Percentiles rank a stretch among this genome's conserved stretches.
Conservation (phyloP, 2,113 vertebrate species). For the Scortum barcoo region DNA sequence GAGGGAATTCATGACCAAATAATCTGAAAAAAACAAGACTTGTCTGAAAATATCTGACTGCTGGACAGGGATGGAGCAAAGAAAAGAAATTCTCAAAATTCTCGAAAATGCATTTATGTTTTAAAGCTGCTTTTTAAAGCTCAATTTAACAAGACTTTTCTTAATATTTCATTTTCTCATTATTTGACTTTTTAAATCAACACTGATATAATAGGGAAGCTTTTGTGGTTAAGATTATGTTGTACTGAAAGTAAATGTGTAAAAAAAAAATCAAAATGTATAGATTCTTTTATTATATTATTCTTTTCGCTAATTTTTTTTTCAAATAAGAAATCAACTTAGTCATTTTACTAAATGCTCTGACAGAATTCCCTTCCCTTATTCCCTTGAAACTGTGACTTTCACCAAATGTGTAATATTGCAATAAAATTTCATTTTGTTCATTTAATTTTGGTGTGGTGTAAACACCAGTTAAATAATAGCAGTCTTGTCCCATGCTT, state of each 20-base stretch:
- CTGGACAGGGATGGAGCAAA: neutral
- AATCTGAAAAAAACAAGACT: neutral
- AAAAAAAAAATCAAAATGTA: neutral
- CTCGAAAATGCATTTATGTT: neutral
- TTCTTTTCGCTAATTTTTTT: neutral
- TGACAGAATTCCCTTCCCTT: neutral
- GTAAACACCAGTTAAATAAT: neutral
- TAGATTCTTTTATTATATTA: neutral
- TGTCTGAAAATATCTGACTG: neutral
- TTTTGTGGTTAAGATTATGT: neutral
- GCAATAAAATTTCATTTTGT: neutral
- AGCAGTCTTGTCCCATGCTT: neutral
- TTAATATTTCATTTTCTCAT: neutral
- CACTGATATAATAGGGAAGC: neutral
- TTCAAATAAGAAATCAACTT: neutral
- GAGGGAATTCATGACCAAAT: neutral
- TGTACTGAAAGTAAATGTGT: neutral
- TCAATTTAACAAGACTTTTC: neutral
- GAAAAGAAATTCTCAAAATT: neutral
- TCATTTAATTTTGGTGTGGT: neutral
- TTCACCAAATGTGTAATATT: neutral
- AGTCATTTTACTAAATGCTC: neutral
- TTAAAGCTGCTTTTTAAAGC: neutral
- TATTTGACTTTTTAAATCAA: neutral
- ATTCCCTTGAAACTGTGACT: neutral